Evolutionary conservation across 2,797 vertebrate species (phyloP).

Genomic region (Garrulus glandarius): DNA sequence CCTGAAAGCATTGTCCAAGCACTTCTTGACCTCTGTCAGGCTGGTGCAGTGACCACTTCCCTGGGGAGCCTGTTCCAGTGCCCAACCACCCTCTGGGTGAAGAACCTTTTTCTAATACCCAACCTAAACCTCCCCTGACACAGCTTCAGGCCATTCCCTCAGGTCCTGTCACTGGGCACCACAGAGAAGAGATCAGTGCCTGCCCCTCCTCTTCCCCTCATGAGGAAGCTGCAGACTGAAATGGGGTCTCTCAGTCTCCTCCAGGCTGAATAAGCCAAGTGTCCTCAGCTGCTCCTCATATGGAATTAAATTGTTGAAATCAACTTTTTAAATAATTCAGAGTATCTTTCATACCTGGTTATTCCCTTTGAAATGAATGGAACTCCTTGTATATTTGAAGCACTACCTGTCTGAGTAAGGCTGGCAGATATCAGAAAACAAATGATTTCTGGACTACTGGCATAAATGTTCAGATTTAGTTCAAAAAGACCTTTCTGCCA

Average conservation of each 20-base stretch:
- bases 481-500: conserved; percentile 38
- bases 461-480: background rate
- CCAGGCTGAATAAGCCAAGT: background rate
- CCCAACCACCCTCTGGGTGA: fast-evolving
- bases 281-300: background rate
- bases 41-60: background rate
- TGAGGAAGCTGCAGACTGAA: background rate
- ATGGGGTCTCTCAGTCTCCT: background rate
- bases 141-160: fast-evolving
- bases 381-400: background rate
- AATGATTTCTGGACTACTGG: background rate
- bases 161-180: fast-evolving
- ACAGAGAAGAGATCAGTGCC: background rate
- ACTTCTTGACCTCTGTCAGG: fast-evolving
- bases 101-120: background rate
- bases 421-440: background rate
- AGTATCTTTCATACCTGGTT: background rate
- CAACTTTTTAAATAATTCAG: background rate
- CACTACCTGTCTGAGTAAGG: background rate
- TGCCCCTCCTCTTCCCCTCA: background rate
- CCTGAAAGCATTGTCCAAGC: background rate
- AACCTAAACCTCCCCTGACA: fast-evolving
- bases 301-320: background rate
- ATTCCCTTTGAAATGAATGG: background rate
- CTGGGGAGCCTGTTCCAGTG: background rate